Percentiles rank a stretch among this genome's conserved stretches.
Conservation (phyloP, 2,888 invertebrate species). For the Idaea dimidiata region DNA sequence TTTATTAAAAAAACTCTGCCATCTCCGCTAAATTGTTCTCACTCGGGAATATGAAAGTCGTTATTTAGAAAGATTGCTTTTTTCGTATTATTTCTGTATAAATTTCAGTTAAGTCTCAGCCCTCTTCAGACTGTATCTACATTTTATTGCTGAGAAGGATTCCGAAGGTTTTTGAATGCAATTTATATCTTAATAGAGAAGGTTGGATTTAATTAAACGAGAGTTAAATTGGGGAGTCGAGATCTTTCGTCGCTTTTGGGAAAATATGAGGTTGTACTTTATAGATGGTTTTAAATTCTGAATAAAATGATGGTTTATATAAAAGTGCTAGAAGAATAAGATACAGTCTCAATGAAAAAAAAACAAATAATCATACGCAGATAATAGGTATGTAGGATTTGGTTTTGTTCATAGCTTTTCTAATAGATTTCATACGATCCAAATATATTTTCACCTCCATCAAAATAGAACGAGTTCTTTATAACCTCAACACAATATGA, state of each 20-base stretch:
- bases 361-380: too few relatives aligned
- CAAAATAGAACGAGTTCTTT: too few relatives aligned
- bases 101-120: conserved; percentile 66
- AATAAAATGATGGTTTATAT: neutral
- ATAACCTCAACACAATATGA: too few relatives aligned
- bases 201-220: conserved; percentile 34
- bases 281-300: neutral
- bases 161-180: conserved; percentile 40
- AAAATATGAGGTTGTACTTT: neutral
- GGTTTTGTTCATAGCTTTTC: too few relatives aligned
- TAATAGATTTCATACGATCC: too few relatives aligned
- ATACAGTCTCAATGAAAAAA: too few relatives aligned
- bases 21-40: conserved; percentile 78
- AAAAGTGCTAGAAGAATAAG: too few relatives aligned
- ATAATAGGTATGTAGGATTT: too few relatives aligned
- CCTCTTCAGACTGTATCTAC: conserved; percentile 55
- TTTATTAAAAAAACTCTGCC: conserved; percentile 76
- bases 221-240: conserved; percentile 30
- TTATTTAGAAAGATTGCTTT: conserved; percentile 78
- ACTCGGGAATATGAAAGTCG: conserved; percentile 78
- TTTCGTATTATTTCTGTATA: conserved; percentile 77
- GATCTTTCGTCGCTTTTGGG: neutral
- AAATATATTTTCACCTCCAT: too few relatives aligned
- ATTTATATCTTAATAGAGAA: conserved; percentile 50
- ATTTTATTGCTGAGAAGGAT: conserved; percentile 59